These are phyloP conservation scores for Parnassius glacialis DNA, from an alignment of 2,888 invertebrate species.

Conservation along the genomic window DNA sequence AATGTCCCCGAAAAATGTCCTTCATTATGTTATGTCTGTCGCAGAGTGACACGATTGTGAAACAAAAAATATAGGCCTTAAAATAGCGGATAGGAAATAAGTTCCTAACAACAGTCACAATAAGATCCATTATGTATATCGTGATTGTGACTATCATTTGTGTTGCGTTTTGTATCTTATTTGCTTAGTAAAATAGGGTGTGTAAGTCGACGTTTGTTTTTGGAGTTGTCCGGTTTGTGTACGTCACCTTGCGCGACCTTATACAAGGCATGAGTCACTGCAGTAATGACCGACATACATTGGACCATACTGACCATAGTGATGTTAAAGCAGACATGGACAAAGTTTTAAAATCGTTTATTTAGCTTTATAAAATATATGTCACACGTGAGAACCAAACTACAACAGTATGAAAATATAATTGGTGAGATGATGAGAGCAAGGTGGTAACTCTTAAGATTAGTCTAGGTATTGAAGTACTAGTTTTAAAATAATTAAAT, in stretches of 20 bases:
- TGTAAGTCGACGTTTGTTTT: conserved; percentile 38
- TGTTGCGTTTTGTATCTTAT: conserved; percentile 21
- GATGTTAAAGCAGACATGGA: neutral
- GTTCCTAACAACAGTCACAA: neutral
- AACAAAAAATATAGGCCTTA: conserved; percentile 30
- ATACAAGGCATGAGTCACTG: conserved; percentile 40
- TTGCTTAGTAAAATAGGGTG: conserved; percentile 36
- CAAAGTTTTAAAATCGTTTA: neutral
- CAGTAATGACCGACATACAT: conserved; percentile 30
- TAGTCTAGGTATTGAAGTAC: no score
- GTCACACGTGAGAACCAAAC: neutral
- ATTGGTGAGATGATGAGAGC: no score
- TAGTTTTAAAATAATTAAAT: no score
- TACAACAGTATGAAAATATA: no score
- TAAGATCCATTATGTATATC: neutral
- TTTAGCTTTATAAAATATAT: neutral
- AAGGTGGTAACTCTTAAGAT: no score
- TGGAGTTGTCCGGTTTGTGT: conserved; percentile 38
- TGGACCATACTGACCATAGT: conserved; percentile 6
- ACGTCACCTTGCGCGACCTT: conserved; percentile 43
- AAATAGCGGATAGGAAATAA: neutral
- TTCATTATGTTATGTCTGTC: no score
- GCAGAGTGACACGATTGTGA: neutral
- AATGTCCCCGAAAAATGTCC: no score
- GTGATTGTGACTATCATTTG: neutral